Evolutionary conservation across 2,888 invertebrate species (phyloP), one percentile per base, ranked within the genome.

Genomic region (Xanthorhoe designata): DNA sequence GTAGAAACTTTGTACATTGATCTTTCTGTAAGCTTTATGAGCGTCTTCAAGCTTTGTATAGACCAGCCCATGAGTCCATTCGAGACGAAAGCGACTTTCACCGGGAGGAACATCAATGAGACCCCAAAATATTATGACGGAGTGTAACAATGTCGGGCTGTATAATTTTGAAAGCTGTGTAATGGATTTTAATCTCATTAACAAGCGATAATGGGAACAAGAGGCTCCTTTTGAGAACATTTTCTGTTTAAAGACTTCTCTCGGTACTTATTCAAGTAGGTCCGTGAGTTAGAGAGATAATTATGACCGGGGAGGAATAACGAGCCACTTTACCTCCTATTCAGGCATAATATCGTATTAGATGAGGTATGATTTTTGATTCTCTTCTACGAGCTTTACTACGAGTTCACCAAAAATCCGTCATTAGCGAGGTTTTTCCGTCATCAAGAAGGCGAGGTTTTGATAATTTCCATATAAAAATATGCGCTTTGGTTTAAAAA

Each of bases 181-280:
- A 84, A 86, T 77, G 79, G 82, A 82, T 82, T 84, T 82, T 80
- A 84, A 85, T 83, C 79, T 82, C 79, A 84, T 86, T 84, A 83
- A 72, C 68, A 61, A 64, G 74, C 70, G 77, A 81, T 84, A 84
- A 84, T 81, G 77, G 80, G 72, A 79, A 78, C 77, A 76, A 78
- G 78, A 75, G 68, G 71, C 69, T 75, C 66, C 64, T 73, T 74
- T 78, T 70, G 73, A 66, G 74, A 75, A 71, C 73, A 76, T 78
- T 79, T 75, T 73, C 63, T 58, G 75, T 78, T 75, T 75, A 73
- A 79, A 74, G 66, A 64, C 58, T 54, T 63, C 58, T 58, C 62
- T 64, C 55, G 61, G 61, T 61, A 68, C 63, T 66, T 72, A 64
- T 61, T 71, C 63, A 59, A 68, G 62, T 61, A 65, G 64, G 66